Evolutionary conservation across 2,113 vertebrate species (phyloP), one percentile per base, ranked within the genome.

Genomic region (Boulengeromyrus knoepffleri): DNA sequence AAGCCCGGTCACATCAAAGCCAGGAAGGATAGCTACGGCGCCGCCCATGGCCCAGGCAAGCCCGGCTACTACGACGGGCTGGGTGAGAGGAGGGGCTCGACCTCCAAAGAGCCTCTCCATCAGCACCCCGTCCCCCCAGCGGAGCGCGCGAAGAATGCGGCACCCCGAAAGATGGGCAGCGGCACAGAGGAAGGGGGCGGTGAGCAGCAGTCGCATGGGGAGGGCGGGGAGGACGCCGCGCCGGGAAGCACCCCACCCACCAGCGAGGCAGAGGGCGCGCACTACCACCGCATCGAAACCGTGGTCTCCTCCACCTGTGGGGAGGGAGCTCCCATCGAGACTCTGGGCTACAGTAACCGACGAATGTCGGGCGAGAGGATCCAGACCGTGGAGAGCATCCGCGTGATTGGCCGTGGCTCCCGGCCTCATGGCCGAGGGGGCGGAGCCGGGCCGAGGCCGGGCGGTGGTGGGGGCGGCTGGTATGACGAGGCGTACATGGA

Each of bases 371-470:
- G 98, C 24, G 98, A 99, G 88, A 97, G 97, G 0, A 99, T 99
- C 92, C 97, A 99, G 95, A 99, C 98, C 0, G 98, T 99, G 89
- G 98, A 99, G 91, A 97, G 98, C 93, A 97, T 99, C 89, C 97
- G 98, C 0, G 95, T 98, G 45, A 95, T 97, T 90, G 97, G 97
- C 50, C 97, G 97, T 88, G 97, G 97, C 4, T 95, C 90, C 39
- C 96, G 97, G 49, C 96, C 96, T 0, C 96, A 96, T 77, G 93
- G 96, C 0, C 97, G 97, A 89, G 96, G 95, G 0, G 95, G 94
- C 49, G 95, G 94, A 17, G 17, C 91, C 0, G 91, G 92, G 1
- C 9, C 92, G n/a, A 94, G 94, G 12, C 93, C 93, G 0, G 95
- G 93, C 66, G 27, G 85, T 15, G 56, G 53, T 0, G 93, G 89